Conservation (phyloP, 2,797 vertebrate species). For the Pangasius sanitwongsei region DNA sequence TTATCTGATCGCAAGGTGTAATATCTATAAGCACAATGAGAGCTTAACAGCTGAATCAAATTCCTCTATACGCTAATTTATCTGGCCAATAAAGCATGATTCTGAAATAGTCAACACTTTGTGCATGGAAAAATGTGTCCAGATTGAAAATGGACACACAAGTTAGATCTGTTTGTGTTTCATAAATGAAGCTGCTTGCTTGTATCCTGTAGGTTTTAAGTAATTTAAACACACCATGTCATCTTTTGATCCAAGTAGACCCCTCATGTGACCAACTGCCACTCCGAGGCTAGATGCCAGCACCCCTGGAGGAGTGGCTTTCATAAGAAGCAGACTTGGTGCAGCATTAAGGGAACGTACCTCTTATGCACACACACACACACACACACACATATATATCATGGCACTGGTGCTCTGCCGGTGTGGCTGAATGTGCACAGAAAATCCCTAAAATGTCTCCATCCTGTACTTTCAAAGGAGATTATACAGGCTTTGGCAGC, state of each 20-base stretch:
- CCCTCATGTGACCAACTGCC: slow-evolving; percentile 34
- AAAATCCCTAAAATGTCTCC: slow-evolving; percentile 14
- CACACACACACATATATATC: neutral
- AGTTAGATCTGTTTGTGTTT: neutral
- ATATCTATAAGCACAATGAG: too few species aligned
- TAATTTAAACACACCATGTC: slow-evolving; percentile 31
- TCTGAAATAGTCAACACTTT: neutral
- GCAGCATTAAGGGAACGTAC: neutral
- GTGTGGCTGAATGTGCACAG: neutral
- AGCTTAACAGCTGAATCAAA: too few species aligned
- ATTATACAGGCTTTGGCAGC: slow-evolving; percentile 28
- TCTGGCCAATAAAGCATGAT: neutral
- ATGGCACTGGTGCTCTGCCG: neutral
- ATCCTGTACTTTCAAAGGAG: neutral
- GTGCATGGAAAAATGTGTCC: neutral
- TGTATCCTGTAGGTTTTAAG: slow-evolving; percentile 29
- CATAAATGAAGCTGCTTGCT: neutral
- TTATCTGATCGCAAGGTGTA: neutral
- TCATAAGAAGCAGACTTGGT: neutral
- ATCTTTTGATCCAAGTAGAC: slow-evolving; percentile 21
- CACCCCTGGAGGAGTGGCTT: slow-evolving; percentile 18
- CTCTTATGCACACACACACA: neutral
- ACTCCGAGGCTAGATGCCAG: slow-evolving; percentile 17
- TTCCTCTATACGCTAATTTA: neutral
- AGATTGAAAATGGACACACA: too few species aligned